These are phyloP conservation scores for Zygothrica quintamaculata DNA, from an alignment of 2,888 invertebrate species.

Conservation along the genomic window DNA sequence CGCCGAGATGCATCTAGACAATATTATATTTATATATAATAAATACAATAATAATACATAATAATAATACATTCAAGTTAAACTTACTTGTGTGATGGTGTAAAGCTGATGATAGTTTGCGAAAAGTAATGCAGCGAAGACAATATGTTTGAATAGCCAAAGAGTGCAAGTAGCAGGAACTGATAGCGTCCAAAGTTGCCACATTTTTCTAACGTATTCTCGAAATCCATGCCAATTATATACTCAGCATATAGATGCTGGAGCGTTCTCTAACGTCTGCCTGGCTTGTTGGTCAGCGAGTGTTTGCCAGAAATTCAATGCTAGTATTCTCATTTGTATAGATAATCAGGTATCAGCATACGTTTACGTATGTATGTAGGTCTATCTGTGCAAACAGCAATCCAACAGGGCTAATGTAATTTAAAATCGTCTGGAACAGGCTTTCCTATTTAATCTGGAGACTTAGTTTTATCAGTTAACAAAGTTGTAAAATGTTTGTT, in stretches of 20 bases:
- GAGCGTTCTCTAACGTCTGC: constrained; percentile 19
- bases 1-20: constrained; percentile 72
- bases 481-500: constrained; percentile 11
- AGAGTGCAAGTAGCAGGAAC: constrained; percentile 85
- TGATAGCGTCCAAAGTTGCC: constrained; percentile 86
- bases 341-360: constrained; percentile 3
- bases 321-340: constrained; percentile 19
- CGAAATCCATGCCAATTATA: constrained; percentile 86
- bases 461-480: constrained; percentile 21
- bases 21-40: not conserved
- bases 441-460: not conserved
- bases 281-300: constrained; percentile 31
- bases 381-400: constrained; percentile 16
- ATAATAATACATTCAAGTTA: not conserved
- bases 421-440: not conserved
- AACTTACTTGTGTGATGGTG: constrained; percentile 85
- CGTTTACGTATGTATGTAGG: not conserved
- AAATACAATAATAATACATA: not conserved
- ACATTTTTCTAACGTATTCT: constrained; percentile 85
- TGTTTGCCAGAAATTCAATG: constrained; percentile 17
- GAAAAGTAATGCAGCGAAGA: constrained; percentile 87
- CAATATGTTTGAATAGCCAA: constrained; percentile 85
- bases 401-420: not conserved
- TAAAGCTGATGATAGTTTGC: constrained; percentile 86
- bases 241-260: no score